Percentiles rank a stretch among this genome's conserved stretches.
Conservation (phyloP, 2,113 vertebrate genomes). For the Aleadryas rufinucha region DNA sequence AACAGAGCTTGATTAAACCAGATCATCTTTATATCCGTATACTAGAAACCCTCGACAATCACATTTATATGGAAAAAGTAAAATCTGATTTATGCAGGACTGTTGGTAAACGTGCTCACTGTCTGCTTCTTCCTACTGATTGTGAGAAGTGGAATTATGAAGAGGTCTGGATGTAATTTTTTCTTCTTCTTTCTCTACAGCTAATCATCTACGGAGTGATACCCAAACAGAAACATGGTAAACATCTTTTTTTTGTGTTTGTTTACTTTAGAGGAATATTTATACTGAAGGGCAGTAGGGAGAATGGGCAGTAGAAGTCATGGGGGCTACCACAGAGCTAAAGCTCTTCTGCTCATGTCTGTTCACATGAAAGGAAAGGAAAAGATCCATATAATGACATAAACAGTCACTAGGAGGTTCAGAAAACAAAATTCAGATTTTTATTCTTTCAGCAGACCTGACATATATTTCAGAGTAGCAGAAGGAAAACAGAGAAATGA, state of each 20-base stretch:
- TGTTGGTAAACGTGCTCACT: background rate
- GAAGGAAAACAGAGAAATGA: background rate
- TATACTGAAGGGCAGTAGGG: background rate
- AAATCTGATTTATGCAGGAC: background rate
- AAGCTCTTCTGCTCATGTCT: background rate
- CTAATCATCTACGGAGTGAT: conserved; percentile 81
- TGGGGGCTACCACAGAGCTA: background rate
- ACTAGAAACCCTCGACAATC: background rate
- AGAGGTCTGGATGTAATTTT: background rate
- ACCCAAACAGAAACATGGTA: conserved; percentile 77
- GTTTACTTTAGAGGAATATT: conserved; percentile 1
- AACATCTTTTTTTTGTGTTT: background rate
- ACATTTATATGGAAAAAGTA: background rate
- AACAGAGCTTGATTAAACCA: background rate
- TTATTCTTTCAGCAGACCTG: background rate
- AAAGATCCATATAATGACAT: background rate
- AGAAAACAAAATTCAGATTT: background rate
- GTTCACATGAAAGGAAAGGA: background rate
- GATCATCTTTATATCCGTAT: background rate
- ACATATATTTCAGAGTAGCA: background rate
- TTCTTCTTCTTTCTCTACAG: conserved; percentile 66
- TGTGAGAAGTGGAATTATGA: background rate
- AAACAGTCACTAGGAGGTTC: background rate
- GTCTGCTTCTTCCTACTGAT: background rate
- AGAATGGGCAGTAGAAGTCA: background rate